Evolutionary conservation across 2,797 vertebrate genomes (phyloP).

Genomic region (Xyrichtys novacula): DNA sequence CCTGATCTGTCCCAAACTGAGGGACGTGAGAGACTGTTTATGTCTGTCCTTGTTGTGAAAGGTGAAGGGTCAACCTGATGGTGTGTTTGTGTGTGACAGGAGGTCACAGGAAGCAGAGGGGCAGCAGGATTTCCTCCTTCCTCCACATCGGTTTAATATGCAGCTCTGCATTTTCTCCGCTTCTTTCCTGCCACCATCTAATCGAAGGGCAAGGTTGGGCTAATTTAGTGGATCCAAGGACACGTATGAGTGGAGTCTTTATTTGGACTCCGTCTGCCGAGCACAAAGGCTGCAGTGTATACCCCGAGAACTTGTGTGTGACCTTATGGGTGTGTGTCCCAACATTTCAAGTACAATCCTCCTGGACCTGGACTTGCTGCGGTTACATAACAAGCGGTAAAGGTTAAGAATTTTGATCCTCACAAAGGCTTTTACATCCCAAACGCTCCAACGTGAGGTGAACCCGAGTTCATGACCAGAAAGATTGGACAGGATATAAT

Average conservation of each 20-base stretch:
- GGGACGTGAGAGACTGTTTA: slow-evolving; percentile 27
- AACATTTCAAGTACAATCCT: slow-evolving; percentile 39
- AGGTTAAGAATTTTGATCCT: slow-evolving; percentile 24
- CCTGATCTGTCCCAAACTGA: background rate
- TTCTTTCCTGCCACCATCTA: slow-evolving; percentile 57
- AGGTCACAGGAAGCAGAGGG: slow-evolving; percentile 73
- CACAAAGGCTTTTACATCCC: slow-evolving; percentile 3
- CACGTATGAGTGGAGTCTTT: slow-evolving; percentile 66
- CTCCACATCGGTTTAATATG: slow-evolving; percentile 47
- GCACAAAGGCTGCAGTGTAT: slow-evolving; percentile 73
- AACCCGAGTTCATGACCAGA: background rate
- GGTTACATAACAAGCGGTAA: slow-evolving; percentile 41
- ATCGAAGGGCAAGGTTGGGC: slow-evolving; percentile 60
- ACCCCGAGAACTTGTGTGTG: slow-evolving; percentile 34
- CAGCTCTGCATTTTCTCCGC: slow-evolving; percentile 40
- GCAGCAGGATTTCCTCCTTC: slow-evolving; percentile 78
- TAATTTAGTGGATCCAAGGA: slow-evolving; percentile 58
- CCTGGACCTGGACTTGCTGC: slow-evolving; percentile 21
- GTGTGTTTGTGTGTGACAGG: slow-evolving; percentile 26
- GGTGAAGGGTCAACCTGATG: slow-evolving; percentile 43
- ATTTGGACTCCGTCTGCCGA: slow-evolving; percentile 44
- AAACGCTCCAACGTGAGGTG: background rate
- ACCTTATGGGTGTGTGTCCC: slow-evolving; percentile 9
- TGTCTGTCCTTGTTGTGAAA: slow-evolving; percentile 60
- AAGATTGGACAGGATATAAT: slow-evolving; percentile 8